Conservation (phyloP, 2,888 invertebrate genomes). For the Parascotia fuliginaria region DNA sequence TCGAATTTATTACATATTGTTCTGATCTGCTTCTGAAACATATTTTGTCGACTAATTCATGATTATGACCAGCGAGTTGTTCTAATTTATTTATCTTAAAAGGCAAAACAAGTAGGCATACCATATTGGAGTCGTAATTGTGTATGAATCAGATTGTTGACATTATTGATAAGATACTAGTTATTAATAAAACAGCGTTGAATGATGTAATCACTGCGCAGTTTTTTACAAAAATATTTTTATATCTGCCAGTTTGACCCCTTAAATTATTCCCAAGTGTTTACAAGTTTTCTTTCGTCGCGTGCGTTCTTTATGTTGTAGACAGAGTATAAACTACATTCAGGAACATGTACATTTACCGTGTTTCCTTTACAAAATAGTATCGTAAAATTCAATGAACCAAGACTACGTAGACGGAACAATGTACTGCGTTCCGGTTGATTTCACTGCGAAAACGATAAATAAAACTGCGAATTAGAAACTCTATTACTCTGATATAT, state of each 20-base stretch:
- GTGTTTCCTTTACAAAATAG: conserved; percentile 15
- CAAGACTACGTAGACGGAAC: conserved; percentile 9
- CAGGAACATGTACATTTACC: conserved; percentile 13
- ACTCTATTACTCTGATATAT: too few relatives aligned
- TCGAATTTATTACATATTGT: conserved; percentile 4
- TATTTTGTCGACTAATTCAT: too few relatives aligned
- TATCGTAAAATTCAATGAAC: conserved; percentile 39
- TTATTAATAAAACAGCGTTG: conserved; percentile 6
- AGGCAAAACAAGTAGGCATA: neutral
- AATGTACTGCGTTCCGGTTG: conserved; percentile 21
- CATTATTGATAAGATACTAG: conserved; percentile 24
- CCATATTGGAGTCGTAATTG: neutral
- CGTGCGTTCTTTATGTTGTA: conserved; percentile 36
- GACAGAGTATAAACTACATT: conserved; percentile 25
- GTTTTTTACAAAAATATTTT: neutral
- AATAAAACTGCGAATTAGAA: too few relatives aligned
- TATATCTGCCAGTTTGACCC: conserved; percentile 12
- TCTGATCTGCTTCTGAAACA: neutral
- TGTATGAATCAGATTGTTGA: conserved; percentile 34
- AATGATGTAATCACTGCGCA: conserved; percentile 13
- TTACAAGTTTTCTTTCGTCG: conserved; percentile 21
- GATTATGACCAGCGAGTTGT: too few relatives aligned
- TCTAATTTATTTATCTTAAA: neutral
- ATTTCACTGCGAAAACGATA: conserved; percentile 21
- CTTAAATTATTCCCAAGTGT: conserved; percentile 11